Evolutionary conservation across 2,888 invertebrate species (phyloP).

Genomic region (Morinoia aosen): DNA sequence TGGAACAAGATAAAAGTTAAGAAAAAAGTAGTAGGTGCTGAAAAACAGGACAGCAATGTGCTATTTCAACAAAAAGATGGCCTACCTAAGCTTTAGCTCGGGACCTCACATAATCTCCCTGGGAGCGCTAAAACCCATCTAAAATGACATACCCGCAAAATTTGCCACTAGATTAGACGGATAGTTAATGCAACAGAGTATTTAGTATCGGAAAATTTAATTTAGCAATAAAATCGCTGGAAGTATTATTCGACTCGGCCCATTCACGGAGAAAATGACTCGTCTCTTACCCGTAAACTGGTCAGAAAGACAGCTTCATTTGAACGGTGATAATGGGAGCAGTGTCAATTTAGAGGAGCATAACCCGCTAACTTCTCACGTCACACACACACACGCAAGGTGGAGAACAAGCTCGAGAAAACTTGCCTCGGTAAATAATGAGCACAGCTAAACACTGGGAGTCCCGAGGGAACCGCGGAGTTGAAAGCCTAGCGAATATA

Average conservation of each 20-base stretch:
- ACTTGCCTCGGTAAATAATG: not conserved
- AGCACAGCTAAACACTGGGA: not conserved
- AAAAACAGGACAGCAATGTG: too few relatives aligned
- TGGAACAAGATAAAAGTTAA: too few relatives aligned
- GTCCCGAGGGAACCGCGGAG: not conserved
- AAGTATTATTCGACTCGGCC: too few relatives aligned
- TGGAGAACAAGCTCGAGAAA: not conserved
- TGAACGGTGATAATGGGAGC: not conserved
- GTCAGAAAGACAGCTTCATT: not conserved
- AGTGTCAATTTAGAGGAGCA: not conserved
- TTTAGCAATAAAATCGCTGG: too few relatives aligned
- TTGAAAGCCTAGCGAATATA: not conserved
- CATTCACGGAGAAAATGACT: too few relatives aligned
- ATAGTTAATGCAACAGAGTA: too few relatives aligned
- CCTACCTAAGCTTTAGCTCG: too few relatives aligned
- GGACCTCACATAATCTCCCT: too few relatives aligned
- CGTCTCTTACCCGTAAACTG: not conserved
- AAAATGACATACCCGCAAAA: not conserved
- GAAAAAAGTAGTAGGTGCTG: too few relatives aligned
- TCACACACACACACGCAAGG: not conserved
- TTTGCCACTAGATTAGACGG: not conserved
- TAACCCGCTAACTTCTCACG: not conserved
- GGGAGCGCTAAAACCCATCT: too few relatives aligned
- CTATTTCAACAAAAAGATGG: too few relatives aligned
- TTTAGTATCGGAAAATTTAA: too few relatives aligned